Base-by-base conservation (phyloP, 1,140 invertebrate genomes). In the Halyomorpha halys region DNA sequence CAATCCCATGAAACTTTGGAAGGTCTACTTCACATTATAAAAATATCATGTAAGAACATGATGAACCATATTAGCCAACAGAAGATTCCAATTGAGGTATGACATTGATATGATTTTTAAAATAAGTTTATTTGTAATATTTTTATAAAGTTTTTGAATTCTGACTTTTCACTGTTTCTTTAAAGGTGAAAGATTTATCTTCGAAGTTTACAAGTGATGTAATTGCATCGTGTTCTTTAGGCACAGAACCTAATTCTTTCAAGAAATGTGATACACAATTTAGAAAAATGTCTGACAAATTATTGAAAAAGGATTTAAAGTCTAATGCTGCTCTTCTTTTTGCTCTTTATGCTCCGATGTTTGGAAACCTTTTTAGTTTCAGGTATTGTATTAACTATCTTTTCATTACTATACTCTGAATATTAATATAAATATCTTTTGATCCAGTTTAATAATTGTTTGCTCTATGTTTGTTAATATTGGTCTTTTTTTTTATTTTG, bases 221-320 rank as follows among this genome's bases (percentile, higher is more conserved):
- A 5, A 81, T 83, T 3, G 76, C 76, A 18, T 75, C 75, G 0
- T 80, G 77, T 65, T 78, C 77, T 14, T 82, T 82, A 69, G 82
- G 82, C 15, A 71, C 81, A 3, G 75, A 82, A 56, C 76, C 76
- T 19, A 76, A 81, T 64, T 78, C 76, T 8, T 73, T 82, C 69
- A 70, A 68, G n/a, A 68, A 77, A 67, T 71, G 75, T 0, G 66
- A 78, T 27, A 75, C 78, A 34, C 73, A 78, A 64, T 82, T 82
- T 66, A 72, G 74, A 51, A 61, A 68, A 25, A 78, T 80, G 70
- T 76, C 78, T 0, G 68, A 70, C n/a, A 63, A 60, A 72, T 73
- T 69, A 69, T 72, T 63, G 71, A 73, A 70, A 70, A 71, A 44
- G 18, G 72, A 25, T 63, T 66, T 44, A 69, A 75, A 66, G 56